Evolutionary conservation across 2,797 vertebrate species (phyloP), one percentile per base, ranked within the genome.

Genomic region (Sebastiscus tertius): DNA sequence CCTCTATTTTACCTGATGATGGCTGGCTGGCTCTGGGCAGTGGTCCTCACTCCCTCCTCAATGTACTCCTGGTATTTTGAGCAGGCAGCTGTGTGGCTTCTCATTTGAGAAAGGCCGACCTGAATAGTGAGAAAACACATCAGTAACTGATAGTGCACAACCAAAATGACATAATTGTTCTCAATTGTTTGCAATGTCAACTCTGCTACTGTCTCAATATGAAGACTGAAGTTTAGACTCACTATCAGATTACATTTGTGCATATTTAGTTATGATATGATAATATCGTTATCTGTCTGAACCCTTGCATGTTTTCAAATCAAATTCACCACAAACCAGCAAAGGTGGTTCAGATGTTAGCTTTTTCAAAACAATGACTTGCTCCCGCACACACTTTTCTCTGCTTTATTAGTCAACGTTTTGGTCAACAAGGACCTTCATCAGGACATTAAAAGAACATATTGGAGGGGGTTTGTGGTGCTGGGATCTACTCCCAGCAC

Each of bases 31-130:
- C 96, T 97, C 92, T 97, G 97, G 49, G 96, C 96, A 39, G 97
- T 97, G 46, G 96, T 97, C 87, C 97, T 98, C 83, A 99, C 96
- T 1, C 97, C 97, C 86, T 99, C 97, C 91, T 99, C 98, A 75
- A 99, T 97, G 70, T 98, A 98, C 39, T 95, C 98, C 94, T 99
- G 97, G 91, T 98, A 99, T 89, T 99, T 99, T 68, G 97, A 93
- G 93, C 98, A 99, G 33, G 94, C 84, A 69, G 96, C 96, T 2
- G 96, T 97, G 16, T 99, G 99, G 77, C 91, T 92, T 78, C 98
- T 97, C 96, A 99, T 97, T 92, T 97, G 97, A 84, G 97, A 97
- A 8, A 99, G 95, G 70, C 92, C 92, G 83, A 99, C 95, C 99
- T 99, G 91, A 62, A 56, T 6, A 70, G 9, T n/a, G 29, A 66